Evolutionary conservation across 2,888 invertebrate genomes (phyloP).

Genomic region (Synanthedon vespiformis): DNA sequence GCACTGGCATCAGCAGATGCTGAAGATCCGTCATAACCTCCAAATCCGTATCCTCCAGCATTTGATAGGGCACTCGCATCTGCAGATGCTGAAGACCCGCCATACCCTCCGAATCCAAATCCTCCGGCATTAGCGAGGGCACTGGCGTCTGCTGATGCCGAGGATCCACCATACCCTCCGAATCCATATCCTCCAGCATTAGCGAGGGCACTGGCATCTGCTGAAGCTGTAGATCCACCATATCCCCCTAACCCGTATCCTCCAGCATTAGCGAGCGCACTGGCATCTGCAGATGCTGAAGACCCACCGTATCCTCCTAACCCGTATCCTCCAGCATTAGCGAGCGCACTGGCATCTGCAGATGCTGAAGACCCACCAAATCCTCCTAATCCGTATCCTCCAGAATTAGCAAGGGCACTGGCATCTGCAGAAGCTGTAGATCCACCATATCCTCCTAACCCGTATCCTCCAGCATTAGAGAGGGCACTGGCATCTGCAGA

Average conservation of each 20-base stretch:
- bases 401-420: conserved; percentile 1
- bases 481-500: background rate
- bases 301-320: background rate
- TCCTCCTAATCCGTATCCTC: background rate
- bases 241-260: conserved; percentile 3
- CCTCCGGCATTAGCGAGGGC: conserved; percentile 1
- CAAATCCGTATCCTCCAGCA: background rate
- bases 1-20: background rate
- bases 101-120: background rate
- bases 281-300: conserved; percentile 1
- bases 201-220: conserved; percentile 5
- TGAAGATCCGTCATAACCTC: background rate
- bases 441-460: background rate
- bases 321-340: conserved; percentile 1
- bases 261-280: conserved; percentile 5
- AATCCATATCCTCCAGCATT: background rate
- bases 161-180: background rate
- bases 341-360: background rate
- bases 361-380: background rate
- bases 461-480: background rate
- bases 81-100: background rate
- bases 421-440: conserved; percentile 4
- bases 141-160: conserved; percentile 3
- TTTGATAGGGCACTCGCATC: too few relatives aligned
- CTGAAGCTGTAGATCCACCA: conserved; percentile 2